Evolutionary conservation across 2,888 invertebrate species (phyloP), one percentile per base, ranked within the genome.

Genomic region (Acanthosoma haemorrhoidale): DNA sequence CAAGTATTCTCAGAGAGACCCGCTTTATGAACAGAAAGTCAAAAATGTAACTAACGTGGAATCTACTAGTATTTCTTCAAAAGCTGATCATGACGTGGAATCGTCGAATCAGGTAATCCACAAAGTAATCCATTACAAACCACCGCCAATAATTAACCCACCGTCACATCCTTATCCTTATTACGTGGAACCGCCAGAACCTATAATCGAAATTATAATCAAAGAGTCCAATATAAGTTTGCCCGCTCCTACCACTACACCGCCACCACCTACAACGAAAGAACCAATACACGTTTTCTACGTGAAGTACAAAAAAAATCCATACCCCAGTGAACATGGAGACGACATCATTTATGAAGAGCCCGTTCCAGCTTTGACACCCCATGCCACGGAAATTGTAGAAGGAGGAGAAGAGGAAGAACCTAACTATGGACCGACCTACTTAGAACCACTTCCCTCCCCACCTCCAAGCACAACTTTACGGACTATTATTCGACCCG

Each of bases 251-350:
- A 84, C 86, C 1, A 81, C 81, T 1, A 81, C 82, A 1, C 79
- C 81, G 4, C 82, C 83, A 15, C 80, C 84, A 1, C 82, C 83
- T 73, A 84, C 85, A 74, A 85, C 85, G 75, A 92, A 91, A 77
- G 92, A 93, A 78, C 91, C 92, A 31, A 91, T 93, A 39, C 93
- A 94, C 77, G 94, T 94, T 1, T 94, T 92, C 79, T 94, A 93
- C 78, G 93, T 94, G 0, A 93, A 93, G 80, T 94, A 94, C 78
- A 91, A 92, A 78, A 92, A 93, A 79, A 91, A 92, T 77, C 89
- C 86, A 1, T 82, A 87, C 75, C 86, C 89, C 15, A 77, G 77
- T 2, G 77, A 77, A 59, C 74, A 76, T 29, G 85, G 87, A 0
- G 86, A 88, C 75, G 87, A 89, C 75, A 84, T 92, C 11, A 85